These are phyloP conservation scores for Nannobrachium achirus DNA, from an alignment of 2,113 vertebrate genomes.

Conservation along the genomic window DNA sequence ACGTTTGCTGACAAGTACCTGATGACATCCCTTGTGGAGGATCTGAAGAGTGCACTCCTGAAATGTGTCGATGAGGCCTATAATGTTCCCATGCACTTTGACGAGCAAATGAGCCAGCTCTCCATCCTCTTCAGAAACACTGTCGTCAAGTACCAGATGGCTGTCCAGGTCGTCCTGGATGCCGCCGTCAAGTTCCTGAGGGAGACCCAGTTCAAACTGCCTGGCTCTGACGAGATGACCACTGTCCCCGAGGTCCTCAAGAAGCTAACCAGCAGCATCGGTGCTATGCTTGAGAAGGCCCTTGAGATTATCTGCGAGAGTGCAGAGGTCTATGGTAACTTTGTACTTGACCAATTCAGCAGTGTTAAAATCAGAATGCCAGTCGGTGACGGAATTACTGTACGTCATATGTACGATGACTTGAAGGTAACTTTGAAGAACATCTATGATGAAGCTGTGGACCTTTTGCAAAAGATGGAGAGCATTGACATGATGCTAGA, in stretches of 20 bases:
- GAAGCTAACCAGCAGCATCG: conserved; percentile 62
- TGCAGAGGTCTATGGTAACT: conserved; percentile 70
- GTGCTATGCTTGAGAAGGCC: conserved; percentile 53
- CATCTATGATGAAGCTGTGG: conserved; percentile 65
- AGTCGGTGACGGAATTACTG: conserved; percentile 63
- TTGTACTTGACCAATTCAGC: conserved; percentile 73
- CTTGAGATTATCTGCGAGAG: conserved; percentile 53
- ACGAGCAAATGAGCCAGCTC: conserved; percentile 71
- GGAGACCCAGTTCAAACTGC: conserved; percentile 81
- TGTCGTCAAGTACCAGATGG: conserved; percentile 73
- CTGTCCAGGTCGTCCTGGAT: conserved; percentile 75
- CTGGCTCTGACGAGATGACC: conserved; percentile 73
- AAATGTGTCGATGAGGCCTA: conserved; percentile 67
- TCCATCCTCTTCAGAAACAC: conserved; percentile 73
- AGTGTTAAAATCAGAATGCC: conserved; percentile 74
- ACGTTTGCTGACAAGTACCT: conserved; percentile 76
- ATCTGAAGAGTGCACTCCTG: conserved; percentile 69
- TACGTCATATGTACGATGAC: conserved; percentile 66
- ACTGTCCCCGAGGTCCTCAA: conserved; percentile 81
- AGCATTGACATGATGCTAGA: conserved; percentile 77
- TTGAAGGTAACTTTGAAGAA: conserved; percentile 58
- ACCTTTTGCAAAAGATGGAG: conserved; percentile 65
- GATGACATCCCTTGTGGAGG: conserved; percentile 59
- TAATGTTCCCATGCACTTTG: conserved; percentile 50
- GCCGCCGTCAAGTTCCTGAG: conserved; percentile 79